Evolutionary conservation across 92 coral and sea anemone species (phyloP).

Genomic region (Desmophyllum pertusum): DNA sequence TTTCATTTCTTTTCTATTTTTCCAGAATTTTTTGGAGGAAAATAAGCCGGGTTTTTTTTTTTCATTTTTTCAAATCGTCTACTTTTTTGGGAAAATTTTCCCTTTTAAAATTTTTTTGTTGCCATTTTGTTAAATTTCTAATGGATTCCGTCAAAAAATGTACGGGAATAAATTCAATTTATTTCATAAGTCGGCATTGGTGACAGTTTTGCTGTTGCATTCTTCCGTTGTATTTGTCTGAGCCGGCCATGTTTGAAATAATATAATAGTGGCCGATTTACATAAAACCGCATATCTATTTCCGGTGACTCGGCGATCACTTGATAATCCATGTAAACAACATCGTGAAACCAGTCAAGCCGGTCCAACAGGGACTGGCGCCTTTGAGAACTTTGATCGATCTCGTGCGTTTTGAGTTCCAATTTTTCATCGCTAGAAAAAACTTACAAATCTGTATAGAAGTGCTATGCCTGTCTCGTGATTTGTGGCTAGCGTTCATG

Average conservation of each 20-base stretch:
- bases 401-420: background rate
- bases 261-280: background rate
- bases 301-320: conserved; percentile 12
- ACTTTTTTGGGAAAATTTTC: background rate
- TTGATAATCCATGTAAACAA: conserved; percentile 15
- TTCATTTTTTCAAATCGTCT: too few species aligned
- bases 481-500: background rate
- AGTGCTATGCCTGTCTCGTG: background rate
- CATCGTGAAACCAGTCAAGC: conserved; percentile 14
- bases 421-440: too few species aligned
- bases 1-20: background rate
- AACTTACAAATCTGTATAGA: background rate
- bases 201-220: background rate
- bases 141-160: background rate
- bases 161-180: background rate
- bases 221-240: background rate
- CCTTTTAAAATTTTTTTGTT: background rate
- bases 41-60: background rate
- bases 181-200: background rate
- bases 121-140: too few species aligned
- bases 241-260: background rate
- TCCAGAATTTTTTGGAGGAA: background rate
- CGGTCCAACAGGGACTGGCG: conserved; percentile 5
- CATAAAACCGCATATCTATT: conserved; percentile 4
- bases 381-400: background rate